phyloP scores from a whole-genome alignment of 2,888 invertebrate species.

The Lamellibrachia columna region DNA sequence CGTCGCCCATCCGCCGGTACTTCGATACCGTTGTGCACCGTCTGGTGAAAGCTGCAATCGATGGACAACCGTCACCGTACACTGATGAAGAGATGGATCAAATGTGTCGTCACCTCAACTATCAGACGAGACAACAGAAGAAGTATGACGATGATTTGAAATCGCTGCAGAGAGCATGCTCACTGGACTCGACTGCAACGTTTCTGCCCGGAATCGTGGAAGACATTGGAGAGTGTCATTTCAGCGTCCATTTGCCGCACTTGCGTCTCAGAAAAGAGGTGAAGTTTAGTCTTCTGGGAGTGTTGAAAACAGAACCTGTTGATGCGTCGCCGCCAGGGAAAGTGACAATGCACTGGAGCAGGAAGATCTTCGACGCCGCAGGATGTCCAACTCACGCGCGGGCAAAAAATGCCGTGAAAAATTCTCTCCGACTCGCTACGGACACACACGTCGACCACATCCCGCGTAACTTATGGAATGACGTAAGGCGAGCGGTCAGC shows the following conservation, averaged over 20 bases:
- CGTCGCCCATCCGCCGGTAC: constrained; percentile 54
- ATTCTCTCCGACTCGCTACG: background rate
- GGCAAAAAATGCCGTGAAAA: no score
- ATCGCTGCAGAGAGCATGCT: constrained; percentile 29
- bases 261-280: constrained; percentile 38
- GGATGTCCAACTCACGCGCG: constrained; percentile 22
- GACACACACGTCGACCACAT: background rate
- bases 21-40: constrained; percentile 57
- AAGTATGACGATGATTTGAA: constrained; percentile 21
- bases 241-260: constrained; percentile 45
- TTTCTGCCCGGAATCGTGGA: constrained; percentile 50
- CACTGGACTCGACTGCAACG: constrained; percentile 47
- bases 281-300: constrained; percentile 42
- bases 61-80: constrained; percentile 43
- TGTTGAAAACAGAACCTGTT: constrained; percentile 18
- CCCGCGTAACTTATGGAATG: background rate
- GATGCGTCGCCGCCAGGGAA: background rate
- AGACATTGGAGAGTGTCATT: constrained; percentile 40
- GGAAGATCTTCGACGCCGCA: constrained; percentile 50
- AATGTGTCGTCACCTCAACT: constrained; percentile 39
- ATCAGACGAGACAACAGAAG: background rate
- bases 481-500: background rate
- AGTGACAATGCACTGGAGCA: constrained; percentile 50
- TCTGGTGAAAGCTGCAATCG: constrained; percentile 45
- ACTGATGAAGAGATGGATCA: constrained; percentile 43